Evolutionary conservation across 2,797 vertebrate species (phyloP).

Genomic region (Florisuga fusca): DNA sequence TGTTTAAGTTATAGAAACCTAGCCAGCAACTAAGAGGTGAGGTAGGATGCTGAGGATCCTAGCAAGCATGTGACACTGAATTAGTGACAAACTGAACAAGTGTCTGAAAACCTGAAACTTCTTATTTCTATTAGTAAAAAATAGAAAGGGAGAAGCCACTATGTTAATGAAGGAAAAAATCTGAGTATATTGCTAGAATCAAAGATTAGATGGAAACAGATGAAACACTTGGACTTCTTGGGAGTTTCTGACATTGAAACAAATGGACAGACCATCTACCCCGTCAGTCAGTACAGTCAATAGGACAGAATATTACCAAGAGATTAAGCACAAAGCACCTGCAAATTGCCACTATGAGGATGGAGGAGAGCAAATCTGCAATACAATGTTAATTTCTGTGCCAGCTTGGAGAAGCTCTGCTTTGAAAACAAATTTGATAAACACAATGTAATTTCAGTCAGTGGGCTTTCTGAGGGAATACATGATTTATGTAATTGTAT

Average conservation of each 20-base stretch:
- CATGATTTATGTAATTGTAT: neutral
- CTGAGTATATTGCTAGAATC: neutral
- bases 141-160: neutral
- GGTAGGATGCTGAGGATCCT: neutral
- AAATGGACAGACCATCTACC: neutral
- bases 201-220: neutral
- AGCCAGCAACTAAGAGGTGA: neutral
- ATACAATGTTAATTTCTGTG: neutral
- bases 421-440: conserved; percentile 1
- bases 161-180: neutral
- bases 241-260: neutral
- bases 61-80: no score
- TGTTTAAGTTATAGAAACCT: neutral
- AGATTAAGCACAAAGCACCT: neutral
- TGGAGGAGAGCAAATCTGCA: neutral
- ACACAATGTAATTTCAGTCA: neutral
- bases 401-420: neutral
- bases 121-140: neutral
- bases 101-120: neutral
- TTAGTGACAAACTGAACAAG: neutral
- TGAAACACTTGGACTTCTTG: neutral
- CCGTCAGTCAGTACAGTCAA: neutral
- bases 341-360: neutral
- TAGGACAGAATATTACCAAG: neutral
- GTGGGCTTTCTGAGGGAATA: neutral